These are phyloP conservation scores for Ochropleura leucogaster DNA, from an alignment of 2,888 invertebrate species.

Conservation along the genomic window DNA sequence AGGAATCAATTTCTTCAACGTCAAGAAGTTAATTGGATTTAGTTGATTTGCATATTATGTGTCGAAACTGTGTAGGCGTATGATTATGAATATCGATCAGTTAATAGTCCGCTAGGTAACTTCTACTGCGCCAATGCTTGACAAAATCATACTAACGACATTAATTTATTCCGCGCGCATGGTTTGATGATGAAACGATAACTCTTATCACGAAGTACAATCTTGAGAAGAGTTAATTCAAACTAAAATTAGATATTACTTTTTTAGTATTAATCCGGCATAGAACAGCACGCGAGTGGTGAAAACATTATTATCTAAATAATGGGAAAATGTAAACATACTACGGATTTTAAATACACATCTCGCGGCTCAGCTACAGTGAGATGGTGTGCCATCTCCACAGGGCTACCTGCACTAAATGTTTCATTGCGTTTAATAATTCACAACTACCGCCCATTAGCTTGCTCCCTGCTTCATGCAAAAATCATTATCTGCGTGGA, in stretches of 20 bases:
- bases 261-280: slow-evolving; percentile 31
- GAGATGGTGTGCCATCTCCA: slow-evolving; percentile 24
- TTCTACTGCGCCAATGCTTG: neutral
- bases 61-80: slow-evolving; percentile 25
- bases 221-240: slow-evolving; percentile 1
- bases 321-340: slow-evolving; percentile 35
- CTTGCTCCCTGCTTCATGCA: slow-evolving; percentile 51
- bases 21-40: slow-evolving; percentile 42
- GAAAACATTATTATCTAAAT: slow-evolving; percentile 35
- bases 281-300: slow-evolving; percentile 6
- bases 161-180: slow-evolving; percentile 7
- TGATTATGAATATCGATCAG: slow-evolving; percentile 28
- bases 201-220: neutral
- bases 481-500: slow-evolving; percentile 57
- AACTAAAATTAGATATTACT: slow-evolving; percentile 22
- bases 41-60: slow-evolving; percentile 28
- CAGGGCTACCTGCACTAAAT: slow-evolving; percentile 49
- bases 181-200: neutral
- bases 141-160: neutral
- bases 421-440: slow-evolving; percentile 64
- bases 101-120: slow-evolving; percentile 11
- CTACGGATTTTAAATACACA: slow-evolving; percentile 19
- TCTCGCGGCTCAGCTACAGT: slow-evolving; percentile 31
- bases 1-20: slow-evolving; percentile 4
- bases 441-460: slow-evolving; percentile 63